These are phyloP conservation scores for Drosophila rhopaloa DNA, from an alignment of 1,140 invertebrate genomes.

Conservation along the genomic window DNA sequence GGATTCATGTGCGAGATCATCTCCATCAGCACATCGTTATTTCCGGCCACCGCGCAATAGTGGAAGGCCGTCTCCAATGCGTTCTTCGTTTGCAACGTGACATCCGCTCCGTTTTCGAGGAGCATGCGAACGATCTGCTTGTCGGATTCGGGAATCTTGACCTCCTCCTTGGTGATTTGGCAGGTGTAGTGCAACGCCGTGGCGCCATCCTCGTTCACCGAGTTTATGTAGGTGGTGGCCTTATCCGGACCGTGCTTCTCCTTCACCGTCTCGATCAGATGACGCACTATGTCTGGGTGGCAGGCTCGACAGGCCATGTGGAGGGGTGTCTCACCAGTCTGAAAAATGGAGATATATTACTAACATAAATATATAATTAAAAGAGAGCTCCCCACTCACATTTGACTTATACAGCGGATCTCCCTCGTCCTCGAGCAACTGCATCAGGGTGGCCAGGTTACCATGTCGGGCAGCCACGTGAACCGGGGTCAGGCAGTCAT, in stretches of 20 bases:
- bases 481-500: slow-evolving; percentile 97
- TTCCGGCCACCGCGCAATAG: slow-evolving; percentile 96
- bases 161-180: slow-evolving; percentile 91
- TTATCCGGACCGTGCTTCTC: slow-evolving; percentile 89
- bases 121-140: slow-evolving; percentile 95
- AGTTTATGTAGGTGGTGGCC: slow-evolving; percentile 91
- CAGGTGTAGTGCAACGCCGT: slow-evolving; percentile 96
- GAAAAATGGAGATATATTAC: not conserved
- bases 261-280: slow-evolving; percentile 94
- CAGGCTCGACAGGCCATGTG: slow-evolving; percentile 95
- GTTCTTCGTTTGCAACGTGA: slow-evolving; percentile 93
- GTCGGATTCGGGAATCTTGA: slow-evolving; percentile 91
- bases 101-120: slow-evolving; percentile 95
- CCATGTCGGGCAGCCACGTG: slow-evolving; percentile 96
- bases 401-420: slow-evolving; percentile 96
- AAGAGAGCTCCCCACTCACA: slow-evolving; percentile 85
- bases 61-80: slow-evolving; percentile 97
- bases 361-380: no score
- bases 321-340: slow-evolving; percentile 98
- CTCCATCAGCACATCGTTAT: slow-evolving; percentile 96
- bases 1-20: slow-evolving; percentile 95
- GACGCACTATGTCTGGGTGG: slow-evolving; percentile 92
- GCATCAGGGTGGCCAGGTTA: slow-evolving; percentile 92
- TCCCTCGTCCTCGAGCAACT: slow-evolving; percentile 95
- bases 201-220: slow-evolving; percentile 95